A percentile compares a stretch with the other conserved stretches of the same genome.
Conservation (phyloP, 2,888 invertebrate species). For the Brachypalpus laphriformis region DNA sequence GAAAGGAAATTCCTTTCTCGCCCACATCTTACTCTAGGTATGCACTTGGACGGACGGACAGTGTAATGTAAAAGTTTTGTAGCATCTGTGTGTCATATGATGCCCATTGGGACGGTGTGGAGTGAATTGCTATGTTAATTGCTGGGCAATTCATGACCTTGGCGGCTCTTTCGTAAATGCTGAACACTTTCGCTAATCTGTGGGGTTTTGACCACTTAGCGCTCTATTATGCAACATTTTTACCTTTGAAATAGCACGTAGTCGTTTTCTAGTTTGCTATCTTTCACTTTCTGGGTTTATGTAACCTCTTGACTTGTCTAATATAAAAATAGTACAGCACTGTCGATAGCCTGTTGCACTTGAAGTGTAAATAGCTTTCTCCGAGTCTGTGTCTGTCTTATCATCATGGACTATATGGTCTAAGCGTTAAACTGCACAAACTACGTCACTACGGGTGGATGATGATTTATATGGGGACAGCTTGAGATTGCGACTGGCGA, state of each 20-base stretch:
- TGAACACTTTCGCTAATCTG: not conserved
- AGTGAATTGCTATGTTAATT: slow-evolving; percentile 12
- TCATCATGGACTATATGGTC: no score
- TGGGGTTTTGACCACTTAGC: slow-evolving; percentile 15
- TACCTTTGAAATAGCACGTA: not conserved
- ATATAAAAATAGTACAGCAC: no score
- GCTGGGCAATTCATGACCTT: slow-evolving; percentile 14
- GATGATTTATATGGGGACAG: no score
- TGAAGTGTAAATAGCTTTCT: no score
- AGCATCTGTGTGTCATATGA: slow-evolving; percentile 17
- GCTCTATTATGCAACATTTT: not conserved
- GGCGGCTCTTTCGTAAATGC: not conserved
- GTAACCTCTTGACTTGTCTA: no score
- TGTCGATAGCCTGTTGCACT: no score
- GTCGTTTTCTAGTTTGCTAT: not conserved
- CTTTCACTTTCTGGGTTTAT: not conserved
- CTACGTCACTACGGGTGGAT: no score
- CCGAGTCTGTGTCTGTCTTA: no score
- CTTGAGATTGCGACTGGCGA: no score
- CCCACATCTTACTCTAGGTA: slow-evolving; percentile 22
- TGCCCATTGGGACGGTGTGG: not conserved
- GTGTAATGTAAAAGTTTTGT: slow-evolving; percentile 9
- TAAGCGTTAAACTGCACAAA: no score
- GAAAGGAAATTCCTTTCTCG: slow-evolving; percentile 51
- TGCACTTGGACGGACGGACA: not conserved